Evolutionary conservation across 2,797 vertebrate species (phyloP).

Genomic region (Uromys caudimaculatus): DNA sequence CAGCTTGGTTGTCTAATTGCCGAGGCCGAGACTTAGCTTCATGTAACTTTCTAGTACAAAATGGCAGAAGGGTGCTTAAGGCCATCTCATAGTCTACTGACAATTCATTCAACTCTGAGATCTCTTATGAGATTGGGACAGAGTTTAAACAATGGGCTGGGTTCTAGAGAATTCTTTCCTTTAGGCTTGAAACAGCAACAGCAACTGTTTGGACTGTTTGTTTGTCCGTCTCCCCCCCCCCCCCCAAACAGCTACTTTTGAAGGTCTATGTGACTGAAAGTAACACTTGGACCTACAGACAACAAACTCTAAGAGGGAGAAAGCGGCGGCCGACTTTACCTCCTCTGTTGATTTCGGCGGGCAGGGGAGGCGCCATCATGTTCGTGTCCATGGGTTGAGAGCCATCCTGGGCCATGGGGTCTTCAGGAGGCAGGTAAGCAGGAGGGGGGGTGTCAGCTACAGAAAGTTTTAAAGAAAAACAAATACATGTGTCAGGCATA

Average conservation of each 20-base stretch:
- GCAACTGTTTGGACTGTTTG: background rate
- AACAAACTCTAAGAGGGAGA: background rate
- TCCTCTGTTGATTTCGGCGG: conserved; percentile 93
- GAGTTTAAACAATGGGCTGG: background rate
- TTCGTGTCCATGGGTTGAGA: conserved; percentile 98
- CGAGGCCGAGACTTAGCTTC: background rate
- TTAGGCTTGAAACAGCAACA: background rate
- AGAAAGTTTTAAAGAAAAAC: conserved; percentile 58
- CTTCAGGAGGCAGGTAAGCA: conserved; percentile 98
- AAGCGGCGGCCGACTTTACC: conserved; percentile 85
- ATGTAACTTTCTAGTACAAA: background rate
- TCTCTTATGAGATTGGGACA: background rate
- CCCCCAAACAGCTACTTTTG: background rate
- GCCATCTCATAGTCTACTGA: background rate
- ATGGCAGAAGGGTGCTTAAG: background rate
- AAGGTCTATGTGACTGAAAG: background rate
- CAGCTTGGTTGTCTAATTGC: background rate
- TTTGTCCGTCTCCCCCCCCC: too few species aligned
- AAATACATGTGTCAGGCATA: conserved; percentile 63
- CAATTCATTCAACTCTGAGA: background rate
- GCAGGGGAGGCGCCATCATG: conserved; percentile 94
- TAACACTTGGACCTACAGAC: background rate
- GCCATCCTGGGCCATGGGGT: conserved; percentile 97
- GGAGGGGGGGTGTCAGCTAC: conserved; percentile 97
- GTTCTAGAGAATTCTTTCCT: background rate